Conservation (phyloP, 2,888 invertebrate genomes). For the Unio delphinus region DNA sequence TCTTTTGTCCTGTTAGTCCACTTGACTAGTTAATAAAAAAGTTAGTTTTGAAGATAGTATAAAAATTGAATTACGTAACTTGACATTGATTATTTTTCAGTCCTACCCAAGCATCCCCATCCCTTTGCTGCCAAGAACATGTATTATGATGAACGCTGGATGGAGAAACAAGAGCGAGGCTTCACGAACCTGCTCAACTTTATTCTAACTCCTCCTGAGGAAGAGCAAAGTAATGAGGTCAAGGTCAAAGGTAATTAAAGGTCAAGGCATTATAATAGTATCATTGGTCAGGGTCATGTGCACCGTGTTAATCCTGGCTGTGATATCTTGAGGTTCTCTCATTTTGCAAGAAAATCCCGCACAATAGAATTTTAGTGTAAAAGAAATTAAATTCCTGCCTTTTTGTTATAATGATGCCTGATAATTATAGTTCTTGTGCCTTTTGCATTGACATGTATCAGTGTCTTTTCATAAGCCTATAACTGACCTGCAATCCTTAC, state of each 20-base stretch:
- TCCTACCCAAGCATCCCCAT: conserved; percentile 68
- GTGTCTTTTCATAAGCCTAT: too few species aligned
- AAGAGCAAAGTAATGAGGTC: conserved; percentile 47
- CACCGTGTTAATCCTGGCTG: not conserved
- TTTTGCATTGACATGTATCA: too few species aligned
- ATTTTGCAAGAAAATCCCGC: too few species aligned
- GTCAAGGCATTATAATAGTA: not conserved
- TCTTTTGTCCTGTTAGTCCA: too few species aligned
- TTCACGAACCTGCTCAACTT: conserved; percentile 73
- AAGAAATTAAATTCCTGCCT: too few species aligned
- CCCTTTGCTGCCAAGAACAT: conserved; percentile 71
- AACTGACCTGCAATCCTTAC: too few species aligned
- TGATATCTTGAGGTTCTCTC: too few species aligned
- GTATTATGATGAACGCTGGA: conserved; percentile 73
- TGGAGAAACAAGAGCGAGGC: conserved; percentile 72
- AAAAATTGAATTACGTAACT: not conserved
- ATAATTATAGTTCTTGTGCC: too few species aligned
- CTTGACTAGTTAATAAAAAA: too few species aligned
- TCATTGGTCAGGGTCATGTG: not conserved
- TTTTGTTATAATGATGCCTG: too few species aligned
- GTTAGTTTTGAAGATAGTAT: not conserved
- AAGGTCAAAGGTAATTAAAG: conserved; percentile 52
- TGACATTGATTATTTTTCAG: conserved; percentile 32
- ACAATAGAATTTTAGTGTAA: too few species aligned
- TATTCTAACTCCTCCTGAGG: conserved; percentile 72